Percentiles rank a stretch among this genome's conserved stretches.
Conservation (phyloP, 1,140 invertebrate species). For the Drosophila equinoxialis region DNA sequence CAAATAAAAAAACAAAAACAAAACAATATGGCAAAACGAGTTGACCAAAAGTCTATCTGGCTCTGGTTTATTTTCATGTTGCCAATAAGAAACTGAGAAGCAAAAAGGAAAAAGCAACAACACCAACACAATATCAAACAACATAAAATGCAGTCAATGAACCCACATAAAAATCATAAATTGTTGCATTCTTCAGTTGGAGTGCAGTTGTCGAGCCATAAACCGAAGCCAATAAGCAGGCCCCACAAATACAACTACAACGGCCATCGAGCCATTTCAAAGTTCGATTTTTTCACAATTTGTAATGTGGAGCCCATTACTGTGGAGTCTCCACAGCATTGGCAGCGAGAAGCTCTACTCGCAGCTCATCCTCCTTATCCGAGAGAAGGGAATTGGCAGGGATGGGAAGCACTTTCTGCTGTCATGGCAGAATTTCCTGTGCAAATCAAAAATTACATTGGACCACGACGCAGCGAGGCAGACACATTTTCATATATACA, state of each 20-base stretch:
- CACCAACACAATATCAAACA: constrained; percentile 15
- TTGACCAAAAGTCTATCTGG: constrained; percentile 36
- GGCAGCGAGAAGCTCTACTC: neutral
- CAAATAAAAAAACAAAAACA: constrained; percentile 13
- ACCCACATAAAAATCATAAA: constrained; percentile 66
- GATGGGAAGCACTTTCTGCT: constrained; percentile 6
- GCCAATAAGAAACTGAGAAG: constrained; percentile 27
- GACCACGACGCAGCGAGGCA: constrained; percentile 10
- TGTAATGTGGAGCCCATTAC: constrained; percentile 52
- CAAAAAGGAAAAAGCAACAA: neutral
- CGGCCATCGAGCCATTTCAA: constrained; percentile 34
- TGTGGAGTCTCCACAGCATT: constrained; percentile 12
- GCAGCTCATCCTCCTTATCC: neutral
- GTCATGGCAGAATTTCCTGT: constrained; percentile 39
- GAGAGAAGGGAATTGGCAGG: neutral
- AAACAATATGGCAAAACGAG: constrained; percentile 39
- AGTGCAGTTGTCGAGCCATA: constrained; percentile 53
- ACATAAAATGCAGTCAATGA: constrained; percentile 59
- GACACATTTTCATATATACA: constrained; percentile 37
- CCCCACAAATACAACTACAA: constrained; percentile 31
- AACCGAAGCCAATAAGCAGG: constrained; percentile 48
- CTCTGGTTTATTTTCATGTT: constrained; percentile 41
- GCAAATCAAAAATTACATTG: constrained; percentile 61
- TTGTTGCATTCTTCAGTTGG: constrained; percentile 48
- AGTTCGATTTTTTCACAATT: constrained; percentile 53